Evolutionary conservation across 2,113 vertebrate genomes (phyloP).

Genomic region (Hassar affinis): DNA sequence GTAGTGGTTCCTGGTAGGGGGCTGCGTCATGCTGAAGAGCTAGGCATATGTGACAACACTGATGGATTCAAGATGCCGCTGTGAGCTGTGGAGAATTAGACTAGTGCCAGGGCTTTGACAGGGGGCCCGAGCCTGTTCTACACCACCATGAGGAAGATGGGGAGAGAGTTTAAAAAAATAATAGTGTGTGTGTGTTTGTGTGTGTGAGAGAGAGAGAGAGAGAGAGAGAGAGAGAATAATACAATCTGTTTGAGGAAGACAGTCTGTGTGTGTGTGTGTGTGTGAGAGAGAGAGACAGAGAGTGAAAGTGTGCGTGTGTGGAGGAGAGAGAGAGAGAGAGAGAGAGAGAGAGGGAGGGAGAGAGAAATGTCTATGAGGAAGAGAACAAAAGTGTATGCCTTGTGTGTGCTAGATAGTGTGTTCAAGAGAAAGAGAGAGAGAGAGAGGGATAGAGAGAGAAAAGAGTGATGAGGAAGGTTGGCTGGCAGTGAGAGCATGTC

Average conservation of each 20-base stretch:
- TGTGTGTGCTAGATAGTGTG: neutral
- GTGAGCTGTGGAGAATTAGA: slow-evolving; percentile 22
- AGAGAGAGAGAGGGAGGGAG: neutral
- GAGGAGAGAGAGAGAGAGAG: neutral
- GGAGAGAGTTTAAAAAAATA: slow-evolving; percentile 1
- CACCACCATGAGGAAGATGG: slow-evolving; percentile 15
- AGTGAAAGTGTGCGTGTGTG: neutral
- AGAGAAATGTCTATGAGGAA: neutral
- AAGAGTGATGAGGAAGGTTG: slow-evolving; percentile 47
- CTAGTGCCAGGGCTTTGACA: slow-evolving; percentile 30
- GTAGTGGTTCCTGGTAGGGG: neutral
- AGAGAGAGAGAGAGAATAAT: neutral
- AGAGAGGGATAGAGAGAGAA: neutral
- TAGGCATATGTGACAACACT: slow-evolving; percentile 54
- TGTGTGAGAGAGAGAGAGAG: neutral
- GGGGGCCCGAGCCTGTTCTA: slow-evolving; percentile 27
- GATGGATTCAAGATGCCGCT: slow-evolving; percentile 78
- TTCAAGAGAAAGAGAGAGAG: slow-evolving; percentile 11
- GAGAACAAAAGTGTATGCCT: neutral
- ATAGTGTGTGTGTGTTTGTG: neutral
- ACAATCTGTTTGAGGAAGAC: neutral
- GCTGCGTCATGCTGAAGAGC: slow-evolving; percentile 32
- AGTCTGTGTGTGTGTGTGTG: slow-evolving; percentile 5
- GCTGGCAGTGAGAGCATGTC: slow-evolving; percentile 62
- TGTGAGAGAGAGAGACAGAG: neutral